Evolutionary conservation across 64 coral and sea anemone genomes (phyloP).

Genomic region (Montipora cactus): DNA sequence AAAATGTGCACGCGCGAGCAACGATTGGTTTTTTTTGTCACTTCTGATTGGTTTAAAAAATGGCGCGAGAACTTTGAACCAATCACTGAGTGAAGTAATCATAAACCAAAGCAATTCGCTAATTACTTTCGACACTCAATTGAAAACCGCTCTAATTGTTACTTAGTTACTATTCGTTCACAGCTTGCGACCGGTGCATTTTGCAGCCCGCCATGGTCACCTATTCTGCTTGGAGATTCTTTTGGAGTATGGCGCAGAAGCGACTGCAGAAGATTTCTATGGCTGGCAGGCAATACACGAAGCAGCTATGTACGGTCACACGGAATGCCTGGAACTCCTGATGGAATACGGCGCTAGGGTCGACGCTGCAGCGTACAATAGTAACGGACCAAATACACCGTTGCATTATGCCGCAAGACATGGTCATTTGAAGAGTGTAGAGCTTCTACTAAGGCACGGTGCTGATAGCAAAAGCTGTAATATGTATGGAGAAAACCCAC

Average conservation of each 20-base stretch:
- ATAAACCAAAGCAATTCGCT: too few relatives aligned
- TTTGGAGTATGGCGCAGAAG: slow-evolving; percentile 60
- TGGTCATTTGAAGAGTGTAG: slow-evolving; percentile 44
- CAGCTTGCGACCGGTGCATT: slow-evolving; percentile 69
- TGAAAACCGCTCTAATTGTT: too few relatives aligned
- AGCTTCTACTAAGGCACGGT: slow-evolving; percentile 31
- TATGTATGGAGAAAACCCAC: slow-evolving; percentile 52
- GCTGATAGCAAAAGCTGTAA: slow-evolving; percentile 54
- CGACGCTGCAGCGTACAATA: slow-evolving; percentile 55
- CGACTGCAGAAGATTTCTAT: slow-evolving; percentile 52
- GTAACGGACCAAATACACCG: slow-evolving; percentile 60
- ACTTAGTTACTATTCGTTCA: not conserved
- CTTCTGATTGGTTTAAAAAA: too few relatives aligned
- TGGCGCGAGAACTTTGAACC: too few relatives aligned
- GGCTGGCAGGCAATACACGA: slow-evolving; percentile 81
- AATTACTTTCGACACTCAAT: not conserved
- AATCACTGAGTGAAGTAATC: too few relatives aligned
- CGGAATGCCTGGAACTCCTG: slow-evolving; percentile 51
- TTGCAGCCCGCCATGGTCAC: slow-evolving; percentile 65
- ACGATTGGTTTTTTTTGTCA: too few relatives aligned
- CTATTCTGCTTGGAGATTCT: slow-evolving; percentile 17
- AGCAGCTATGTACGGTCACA: slow-evolving; percentile 55
- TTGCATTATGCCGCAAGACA: slow-evolving; percentile 67
- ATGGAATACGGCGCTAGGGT: slow-evolving; percentile 40
- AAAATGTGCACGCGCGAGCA: too few relatives aligned